phyloP scores from a whole-genome alignment of 2,888 invertebrate species.

The Sclerodermus sp. region DNA sequence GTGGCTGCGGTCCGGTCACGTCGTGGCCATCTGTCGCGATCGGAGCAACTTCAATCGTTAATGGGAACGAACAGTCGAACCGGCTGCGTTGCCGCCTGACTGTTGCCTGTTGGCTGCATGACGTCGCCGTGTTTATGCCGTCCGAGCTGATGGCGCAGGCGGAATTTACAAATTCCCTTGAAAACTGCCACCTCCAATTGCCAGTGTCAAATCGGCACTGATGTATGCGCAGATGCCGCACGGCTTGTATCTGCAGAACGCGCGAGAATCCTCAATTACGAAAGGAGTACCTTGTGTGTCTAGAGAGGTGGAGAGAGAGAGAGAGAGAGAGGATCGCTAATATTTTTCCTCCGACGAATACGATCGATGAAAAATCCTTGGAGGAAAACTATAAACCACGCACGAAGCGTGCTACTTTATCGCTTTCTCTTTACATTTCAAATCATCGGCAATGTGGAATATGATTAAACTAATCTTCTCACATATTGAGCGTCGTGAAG shows the following conservation, averaged over 20 bases:
- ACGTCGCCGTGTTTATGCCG: slow-evolving; percentile 32
- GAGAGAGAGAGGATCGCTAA: too few species aligned
- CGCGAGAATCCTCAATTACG: background rate
- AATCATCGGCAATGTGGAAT: too few species aligned
- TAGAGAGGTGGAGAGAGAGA: too few species aligned
- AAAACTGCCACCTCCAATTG: slow-evolving; percentile 35
- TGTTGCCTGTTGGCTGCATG: slow-evolving; percentile 23
- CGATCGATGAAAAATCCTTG: too few species aligned
- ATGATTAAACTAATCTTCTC: too few species aligned
- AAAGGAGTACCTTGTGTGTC: too few species aligned
- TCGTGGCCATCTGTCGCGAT: slow-evolving; percentile 51
- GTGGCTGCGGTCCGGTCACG: slow-evolving; percentile 46
- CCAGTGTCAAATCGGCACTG: slow-evolving; percentile 32
- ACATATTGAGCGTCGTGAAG: too few species aligned
- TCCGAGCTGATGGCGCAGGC: slow-evolving; percentile 22
- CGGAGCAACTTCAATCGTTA: slow-evolving; percentile 50
- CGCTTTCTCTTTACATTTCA: too few species aligned
- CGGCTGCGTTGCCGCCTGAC: slow-evolving; percentile 13
- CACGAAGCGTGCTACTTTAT: too few species aligned
- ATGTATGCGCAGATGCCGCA: slow-evolving; percentile 41
- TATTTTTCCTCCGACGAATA: too few species aligned
- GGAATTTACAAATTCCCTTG: slow-evolving; percentile 42
- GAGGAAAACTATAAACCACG: too few species aligned
- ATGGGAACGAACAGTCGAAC: slow-evolving; percentile 45
- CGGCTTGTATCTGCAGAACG: slow-evolving; percentile 25